Conservation (phyloP, 2,888 invertebrate genomes). For the Pristionchus entomophagus region DNA sequence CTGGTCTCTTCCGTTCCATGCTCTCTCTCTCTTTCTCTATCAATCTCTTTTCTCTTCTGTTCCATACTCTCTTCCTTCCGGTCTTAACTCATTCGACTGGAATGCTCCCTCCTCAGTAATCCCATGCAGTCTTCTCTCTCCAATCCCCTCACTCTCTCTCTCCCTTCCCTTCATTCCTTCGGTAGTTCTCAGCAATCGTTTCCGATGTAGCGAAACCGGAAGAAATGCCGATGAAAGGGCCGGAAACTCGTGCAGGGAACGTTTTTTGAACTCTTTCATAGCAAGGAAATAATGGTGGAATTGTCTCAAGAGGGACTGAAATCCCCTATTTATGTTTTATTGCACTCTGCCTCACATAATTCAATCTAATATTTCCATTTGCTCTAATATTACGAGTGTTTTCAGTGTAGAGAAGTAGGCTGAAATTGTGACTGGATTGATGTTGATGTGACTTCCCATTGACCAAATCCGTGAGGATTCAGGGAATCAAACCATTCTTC, state of each 20-base stretch:
- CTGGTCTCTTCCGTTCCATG: neutral
- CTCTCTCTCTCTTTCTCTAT: conserved; percentile 10
- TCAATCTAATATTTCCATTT: neutral
- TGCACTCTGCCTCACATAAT: neutral
- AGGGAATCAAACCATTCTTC: neutral
- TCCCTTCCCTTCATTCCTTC: neutral
- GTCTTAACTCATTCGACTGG: conserved; percentile 39
- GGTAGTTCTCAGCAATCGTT: neutral
- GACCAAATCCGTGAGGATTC: neutral
- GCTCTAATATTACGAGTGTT: neutral
- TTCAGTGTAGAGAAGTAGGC: neutral
- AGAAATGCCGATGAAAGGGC: neutral
- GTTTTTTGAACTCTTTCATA: neutral
- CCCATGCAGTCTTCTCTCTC: neutral
- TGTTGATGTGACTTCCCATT: neutral
- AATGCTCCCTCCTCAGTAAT: neutral
- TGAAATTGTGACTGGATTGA: too few species aligned
- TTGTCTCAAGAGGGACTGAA: conserved; percentile 18
- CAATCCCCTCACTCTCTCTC: neutral
- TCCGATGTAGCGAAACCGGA: neutral
- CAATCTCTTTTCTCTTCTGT: neutral
- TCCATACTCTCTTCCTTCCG: conserved; percentile 26
- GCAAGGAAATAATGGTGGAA: neutral
- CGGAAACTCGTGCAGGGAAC: neutral
- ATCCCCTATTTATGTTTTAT: neutral